Conservation (phyloP, 2,888 invertebrate species). For the Drosophila niveifrons region DNA sequence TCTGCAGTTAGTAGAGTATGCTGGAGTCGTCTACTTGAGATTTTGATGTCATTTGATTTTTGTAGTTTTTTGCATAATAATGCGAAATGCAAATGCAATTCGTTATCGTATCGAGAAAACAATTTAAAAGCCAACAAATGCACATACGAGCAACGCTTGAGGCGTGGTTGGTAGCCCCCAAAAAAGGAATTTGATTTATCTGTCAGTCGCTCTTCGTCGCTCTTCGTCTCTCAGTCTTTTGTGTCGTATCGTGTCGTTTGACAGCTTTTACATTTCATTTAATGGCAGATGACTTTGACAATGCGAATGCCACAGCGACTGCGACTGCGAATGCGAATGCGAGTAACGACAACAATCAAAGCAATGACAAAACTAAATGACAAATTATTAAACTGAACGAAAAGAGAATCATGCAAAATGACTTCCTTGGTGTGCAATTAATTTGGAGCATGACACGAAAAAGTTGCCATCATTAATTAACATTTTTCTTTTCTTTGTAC, state of each 20-base stretch:
- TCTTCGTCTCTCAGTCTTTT: conserved; percentile 9
- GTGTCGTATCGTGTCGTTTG: conserved; percentile 21
- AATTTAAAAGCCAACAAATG: conserved; percentile 54
- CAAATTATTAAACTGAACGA: conserved; percentile 45
- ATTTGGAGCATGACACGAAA: conserved; percentile 42
- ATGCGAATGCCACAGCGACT: too few species aligned
- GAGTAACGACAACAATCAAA: conserved; percentile 23
- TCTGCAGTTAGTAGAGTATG: conserved; percentile 13
- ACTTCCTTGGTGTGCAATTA: conserved; percentile 48
- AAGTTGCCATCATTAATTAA: conserved; percentile 76
- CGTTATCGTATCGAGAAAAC: conserved; percentile 60
- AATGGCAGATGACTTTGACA: conserved; percentile 56
- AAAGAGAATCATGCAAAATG: conserved; percentile 25
- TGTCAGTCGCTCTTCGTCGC: conserved; percentile 19
- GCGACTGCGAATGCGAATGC: not conserved
- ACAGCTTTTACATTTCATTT: conserved; percentile 57
- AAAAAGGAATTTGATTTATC: conserved; percentile 59
- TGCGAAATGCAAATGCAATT: conserved; percentile 65
- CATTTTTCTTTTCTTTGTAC: conserved; percentile 51
- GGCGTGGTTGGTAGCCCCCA: conserved; percentile 56
- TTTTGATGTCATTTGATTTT: conserved; percentile 2
- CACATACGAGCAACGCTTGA: conserved; percentile 21
- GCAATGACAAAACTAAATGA: conserved; percentile 54
- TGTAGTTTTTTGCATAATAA: conserved; percentile 52
- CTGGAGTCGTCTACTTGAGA: conserved; percentile 1